Evolutionary conservation across 2,888 invertebrate species (phyloP), one percentile per base, ranked within the genome.

Genomic region (Azorinus chamasolen): DNA sequence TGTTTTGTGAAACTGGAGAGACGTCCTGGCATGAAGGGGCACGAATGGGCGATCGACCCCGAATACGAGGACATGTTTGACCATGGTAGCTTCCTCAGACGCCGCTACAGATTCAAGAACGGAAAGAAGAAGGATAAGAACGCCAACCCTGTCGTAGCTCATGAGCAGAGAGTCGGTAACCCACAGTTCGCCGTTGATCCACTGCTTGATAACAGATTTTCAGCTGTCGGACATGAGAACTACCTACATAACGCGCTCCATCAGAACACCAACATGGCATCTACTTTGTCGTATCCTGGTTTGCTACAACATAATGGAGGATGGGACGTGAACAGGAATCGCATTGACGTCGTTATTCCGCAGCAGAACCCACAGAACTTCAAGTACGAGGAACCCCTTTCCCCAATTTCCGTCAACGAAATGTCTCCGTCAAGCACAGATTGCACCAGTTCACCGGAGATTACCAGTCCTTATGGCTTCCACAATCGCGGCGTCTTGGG

Each of bases 21-120:
- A 8, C 81, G 82, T 32, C 85, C 88, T 1, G 90, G 90, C 0
- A 86, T 83, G 81, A 90, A 90, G 70, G 90, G 90, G 4, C 88
- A 89, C 62, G 87, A 87, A 41, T 90, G 90, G 89, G 85, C 89
- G 3, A 89, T 89, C 32, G 87, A 90, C 58, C 86, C 88, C 0
- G 84, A 86, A 14, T 90, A 87, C 46, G 88, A 88, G 53, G 90
- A 90, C 70, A 90, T 90, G 90, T 90, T 90, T 75, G 90, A 90
- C 55, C 88, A 88, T 57, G 90, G 90, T 12, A 89, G 89, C 62
- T 88, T 90, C 58, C 83, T 90, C n/a, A 74, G 90, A 25, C 81
- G 90, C 4, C 79, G 87, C 4, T 89, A 90, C 63, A 50, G 90
- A n/a, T 88, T 84, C 78, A 90, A 90, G 78, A 84, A 85, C 45